Evolutionary conservation across 2,113 vertebrate species (phyloP).

Genomic region (Megaceryle maxima): DNA sequence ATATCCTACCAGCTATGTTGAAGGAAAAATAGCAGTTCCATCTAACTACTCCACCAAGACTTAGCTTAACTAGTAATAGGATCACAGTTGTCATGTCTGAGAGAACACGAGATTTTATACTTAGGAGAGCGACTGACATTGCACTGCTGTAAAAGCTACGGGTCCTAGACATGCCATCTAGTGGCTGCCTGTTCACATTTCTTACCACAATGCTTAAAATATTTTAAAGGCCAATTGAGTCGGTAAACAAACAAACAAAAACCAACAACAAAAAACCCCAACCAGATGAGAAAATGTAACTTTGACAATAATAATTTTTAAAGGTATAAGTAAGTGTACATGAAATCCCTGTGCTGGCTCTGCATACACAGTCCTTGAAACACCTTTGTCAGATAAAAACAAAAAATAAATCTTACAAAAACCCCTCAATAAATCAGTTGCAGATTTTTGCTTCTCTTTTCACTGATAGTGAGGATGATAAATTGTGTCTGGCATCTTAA

Average conservation of each 20-base stretch:
- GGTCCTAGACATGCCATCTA: conserved; percentile 17
- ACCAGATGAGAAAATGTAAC: neutral
- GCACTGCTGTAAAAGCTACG: neutral
- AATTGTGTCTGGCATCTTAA: neutral
- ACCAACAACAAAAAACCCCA: too few relatives aligned
- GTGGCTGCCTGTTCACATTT: neutral
- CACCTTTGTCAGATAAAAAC: neutral
- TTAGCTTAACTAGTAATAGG: neutral
- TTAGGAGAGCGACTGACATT: neutral
- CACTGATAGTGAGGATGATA: neutral
- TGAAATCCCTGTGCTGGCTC: neutral
- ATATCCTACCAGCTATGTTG: neutral
- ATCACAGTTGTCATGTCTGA: neutral
- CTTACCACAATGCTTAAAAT: neutral
- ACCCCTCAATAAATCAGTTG: neutral
- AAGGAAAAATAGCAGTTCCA: neutral
- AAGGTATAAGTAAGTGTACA: neutral
- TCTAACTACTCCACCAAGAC: neutral
- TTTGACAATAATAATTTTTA: neutral
- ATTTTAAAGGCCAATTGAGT: neutral
- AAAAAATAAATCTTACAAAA: neutral
- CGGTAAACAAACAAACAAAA: neutral
- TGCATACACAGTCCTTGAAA: neutral
- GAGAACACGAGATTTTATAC: rapidly evolving
- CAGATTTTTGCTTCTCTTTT: neutral